phyloP scores from a whole-genome alignment of 2,113 vertebrate species.

The Galeopterus variegatus region DNA sequence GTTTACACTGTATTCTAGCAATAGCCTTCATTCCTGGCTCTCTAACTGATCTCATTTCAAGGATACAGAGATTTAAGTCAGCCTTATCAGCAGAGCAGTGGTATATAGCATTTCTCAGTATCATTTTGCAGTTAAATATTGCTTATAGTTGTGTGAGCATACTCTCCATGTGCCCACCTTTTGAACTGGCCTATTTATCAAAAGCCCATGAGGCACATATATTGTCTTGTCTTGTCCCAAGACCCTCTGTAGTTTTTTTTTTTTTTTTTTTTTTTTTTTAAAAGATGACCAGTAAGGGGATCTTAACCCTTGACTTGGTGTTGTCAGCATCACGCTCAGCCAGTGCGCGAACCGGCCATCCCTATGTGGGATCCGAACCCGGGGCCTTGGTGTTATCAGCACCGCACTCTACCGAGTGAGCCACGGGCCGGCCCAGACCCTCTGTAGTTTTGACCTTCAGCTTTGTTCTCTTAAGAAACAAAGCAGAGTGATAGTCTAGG shows the following conservation, averaged over 20 bases:
- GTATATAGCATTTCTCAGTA: neutral
- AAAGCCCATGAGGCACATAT: neutral
- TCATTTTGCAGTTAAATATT: neutral
- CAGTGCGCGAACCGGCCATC: too few relatives aligned
- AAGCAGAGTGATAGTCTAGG: neutral
- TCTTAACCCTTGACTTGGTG: too few relatives aligned
- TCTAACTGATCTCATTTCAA: neutral
- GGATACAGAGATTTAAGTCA: neutral
- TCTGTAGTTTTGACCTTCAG: conserved; percentile 8
- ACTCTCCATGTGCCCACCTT: neutral
- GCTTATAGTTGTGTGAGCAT: neutral
- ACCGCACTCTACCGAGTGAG: too few relatives aligned
- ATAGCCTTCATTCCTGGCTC: neutral
- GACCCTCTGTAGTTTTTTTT: neutral
- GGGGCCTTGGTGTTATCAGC: too few relatives aligned
- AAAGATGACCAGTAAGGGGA: too few relatives aligned
- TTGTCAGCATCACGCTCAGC: too few relatives aligned
- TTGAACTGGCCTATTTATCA: neutral
- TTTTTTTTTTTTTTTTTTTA: too few relatives aligned
- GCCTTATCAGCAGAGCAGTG: neutral
- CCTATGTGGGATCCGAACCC: too few relatives aligned
- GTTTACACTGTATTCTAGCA: neutral
- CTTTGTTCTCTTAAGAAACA: conserved; percentile 28
- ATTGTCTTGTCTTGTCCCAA: neutral
- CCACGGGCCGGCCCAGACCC: too few relatives aligned